Conservation (phyloP, 2,113 vertebrate genomes). For the Terrapene triunguis region DNA sequence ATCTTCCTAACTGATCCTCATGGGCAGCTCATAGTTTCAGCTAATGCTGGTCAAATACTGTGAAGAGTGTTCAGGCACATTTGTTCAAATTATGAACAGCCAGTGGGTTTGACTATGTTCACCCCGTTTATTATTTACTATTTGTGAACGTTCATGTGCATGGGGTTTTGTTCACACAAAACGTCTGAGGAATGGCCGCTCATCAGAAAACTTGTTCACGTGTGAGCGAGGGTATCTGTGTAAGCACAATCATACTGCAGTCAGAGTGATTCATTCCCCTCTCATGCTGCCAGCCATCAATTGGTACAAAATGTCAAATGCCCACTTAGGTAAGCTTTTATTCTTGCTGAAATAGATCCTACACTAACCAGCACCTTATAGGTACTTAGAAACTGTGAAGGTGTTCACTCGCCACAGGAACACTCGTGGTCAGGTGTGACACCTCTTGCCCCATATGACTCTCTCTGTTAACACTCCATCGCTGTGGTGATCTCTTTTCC, state of each 20-base stretch:
- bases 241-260: background rate
- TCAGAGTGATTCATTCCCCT: background rate
- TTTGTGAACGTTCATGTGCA: background rate
- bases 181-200: background rate
- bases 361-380: background rate
- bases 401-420: background rate
- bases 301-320: background rate
- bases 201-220: background rate
- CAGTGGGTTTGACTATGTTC: background rate
- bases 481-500: background rate
- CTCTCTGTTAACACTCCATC: background rate
- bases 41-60: background rate
- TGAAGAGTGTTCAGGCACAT: background rate
- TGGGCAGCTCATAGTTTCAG: background rate
- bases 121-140: background rate
- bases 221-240: background rate
- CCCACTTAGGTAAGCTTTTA: background rate
- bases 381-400: background rate
- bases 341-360: background rate
- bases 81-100: too few species aligned
- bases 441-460: background rate
- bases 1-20: background rate
- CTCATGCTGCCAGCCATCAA: rapidly evolving
- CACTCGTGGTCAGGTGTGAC: background rate
- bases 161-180: background rate